phyloP scores from a whole-genome alignment of 2,888 invertebrate genomes.

The Flabesymbios commensalis region DNA sequence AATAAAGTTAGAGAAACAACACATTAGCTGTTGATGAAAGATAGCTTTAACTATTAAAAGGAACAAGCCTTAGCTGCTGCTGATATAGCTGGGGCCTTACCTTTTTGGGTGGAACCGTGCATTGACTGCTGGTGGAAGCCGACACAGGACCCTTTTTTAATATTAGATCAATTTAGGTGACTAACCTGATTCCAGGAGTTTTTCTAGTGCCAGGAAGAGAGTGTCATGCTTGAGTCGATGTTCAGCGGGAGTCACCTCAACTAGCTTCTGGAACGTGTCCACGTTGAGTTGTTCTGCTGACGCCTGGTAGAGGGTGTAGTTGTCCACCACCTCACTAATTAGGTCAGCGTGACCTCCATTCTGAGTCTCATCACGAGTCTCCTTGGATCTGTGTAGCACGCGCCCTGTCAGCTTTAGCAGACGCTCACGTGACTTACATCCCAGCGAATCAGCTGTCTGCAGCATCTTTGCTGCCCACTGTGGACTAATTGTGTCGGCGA shows the following conservation, averaged over 20 bases:
- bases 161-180: too few species aligned
- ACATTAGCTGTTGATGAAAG: too few species aligned
- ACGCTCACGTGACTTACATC: conserved; percentile 39
- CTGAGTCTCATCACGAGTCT: background rate
- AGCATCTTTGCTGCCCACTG: conserved; percentile 21
- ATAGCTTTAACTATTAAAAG: too few species aligned
- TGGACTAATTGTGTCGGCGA: conserved; percentile 19
- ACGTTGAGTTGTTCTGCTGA: conserved; percentile 48
- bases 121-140: too few species aligned
- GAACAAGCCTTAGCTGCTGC: too few species aligned
- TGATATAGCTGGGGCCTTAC: too few species aligned
- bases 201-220: conserved; percentile 50
- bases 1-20: too few species aligned
- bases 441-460: conserved; percentile 11
- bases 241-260: conserved; percentile 47
- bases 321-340: conserved; percentile 46
- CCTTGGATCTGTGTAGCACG: conserved; percentile 34
- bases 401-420: conserved; percentile 42
- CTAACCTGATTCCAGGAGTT: conserved; percentile 51
- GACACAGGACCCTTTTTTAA: too few species aligned
- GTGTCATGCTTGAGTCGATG: conserved; percentile 47
- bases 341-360: conserved; percentile 3
- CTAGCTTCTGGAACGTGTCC: conserved; percentile 52
- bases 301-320: conserved; percentile 51
- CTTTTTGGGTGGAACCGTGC: too few species aligned